Evolutionary conservation across 2,113 vertebrate genomes (phyloP), one percentile per base, ranked within the genome.

Genomic region (Chelonoidis abingdonii): DNA sequence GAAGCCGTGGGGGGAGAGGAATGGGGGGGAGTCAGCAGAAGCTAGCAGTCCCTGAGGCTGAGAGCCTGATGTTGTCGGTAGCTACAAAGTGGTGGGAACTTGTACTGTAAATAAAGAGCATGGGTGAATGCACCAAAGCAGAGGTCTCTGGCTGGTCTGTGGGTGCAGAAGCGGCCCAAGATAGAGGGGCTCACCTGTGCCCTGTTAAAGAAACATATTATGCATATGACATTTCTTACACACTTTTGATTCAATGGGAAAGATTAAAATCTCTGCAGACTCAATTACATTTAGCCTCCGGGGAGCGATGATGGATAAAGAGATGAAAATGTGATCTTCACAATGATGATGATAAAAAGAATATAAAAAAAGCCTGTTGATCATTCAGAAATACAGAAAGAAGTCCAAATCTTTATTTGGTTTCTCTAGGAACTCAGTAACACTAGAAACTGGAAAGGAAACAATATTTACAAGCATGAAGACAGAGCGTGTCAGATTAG

Each of bases 251-350:
- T 88, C 84, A 79, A 6, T 75, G 83, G 80, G 35, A 76, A 88
- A 49, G 17, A 83, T 54, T 56, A 54, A 86, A 84, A 94, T 1
- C 5, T 44, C 59, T 41, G 17, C 35, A 93, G 93, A 94, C 85
- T 16, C 8, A 44, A 29, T 29, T 57, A 41, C 38, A 89, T 50
- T 85, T 57, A 3, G 2, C 11, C 72, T 90, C 78, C 83, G 53
- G 59, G 38, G 1, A 86, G 2, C 87, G 83, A 81, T 8, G 0
- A 3, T n/a, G 75, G 83, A 82, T 78, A 78, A 47, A 78, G 7
- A 78, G 44, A 62, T 79, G 89, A 87, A 91, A 24, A 35, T 3
- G 5, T 4, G 6, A 41, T n/a, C 38, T 16, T 84, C 0, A 89
- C 65, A 93, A 75, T 9, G 41, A 54, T 0, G 47, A 49, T 2